Evolutionary conservation across 2,797 vertebrate species (phyloP).

Genomic region (Danio albolineatus): DNA sequence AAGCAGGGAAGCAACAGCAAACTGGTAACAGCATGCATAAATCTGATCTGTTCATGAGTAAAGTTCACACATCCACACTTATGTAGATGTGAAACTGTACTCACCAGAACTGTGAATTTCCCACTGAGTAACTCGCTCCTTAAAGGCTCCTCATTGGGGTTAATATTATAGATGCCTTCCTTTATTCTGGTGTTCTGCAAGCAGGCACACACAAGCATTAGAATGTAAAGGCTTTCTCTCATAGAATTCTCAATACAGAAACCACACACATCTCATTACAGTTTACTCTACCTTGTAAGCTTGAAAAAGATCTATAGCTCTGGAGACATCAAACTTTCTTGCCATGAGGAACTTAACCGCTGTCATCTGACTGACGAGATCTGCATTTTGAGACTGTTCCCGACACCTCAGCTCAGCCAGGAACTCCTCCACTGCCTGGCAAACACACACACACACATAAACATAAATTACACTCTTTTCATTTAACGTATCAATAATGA

Average conservation of each 20-base stretch:
- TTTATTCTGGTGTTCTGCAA: slow-evolving; percentile 85
- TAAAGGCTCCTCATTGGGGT: slow-evolving; percentile 85
- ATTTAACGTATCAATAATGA: background rate
- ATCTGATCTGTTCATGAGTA: background rate
- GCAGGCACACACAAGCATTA: background rate
- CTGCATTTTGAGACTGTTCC: slow-evolving; percentile 82
- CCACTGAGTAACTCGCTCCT: slow-evolving; percentile 84
- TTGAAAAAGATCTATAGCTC: slow-evolving; percentile 86
- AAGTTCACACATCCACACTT: background rate
- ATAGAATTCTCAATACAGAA: no score
- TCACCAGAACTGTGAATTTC: slow-evolving; percentile 88
- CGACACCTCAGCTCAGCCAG: slow-evolving; percentile 79
- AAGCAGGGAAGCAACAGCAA: background rate
- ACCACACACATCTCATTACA: background rate
- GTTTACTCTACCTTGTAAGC: slow-evolving; percentile 81
- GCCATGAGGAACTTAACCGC: slow-evolving; percentile 88
- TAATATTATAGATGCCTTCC: slow-evolving; percentile 87
- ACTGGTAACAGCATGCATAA: background rate
- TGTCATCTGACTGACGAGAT: slow-evolving; percentile 83
- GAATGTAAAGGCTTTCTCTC: background rate
- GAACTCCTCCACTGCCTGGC: slow-evolving; percentile 85
- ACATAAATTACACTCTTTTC: background rate
- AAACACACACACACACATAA: slow-evolving; percentile 41
- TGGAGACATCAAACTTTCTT: slow-evolving; percentile 85
- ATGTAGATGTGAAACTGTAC: slow-evolving; percentile 45